Evolutionary conservation across 2,888 invertebrate species (phyloP), one percentile per base, ranked within the genome.

Genomic region (Neocrepidodera transversa): DNA sequence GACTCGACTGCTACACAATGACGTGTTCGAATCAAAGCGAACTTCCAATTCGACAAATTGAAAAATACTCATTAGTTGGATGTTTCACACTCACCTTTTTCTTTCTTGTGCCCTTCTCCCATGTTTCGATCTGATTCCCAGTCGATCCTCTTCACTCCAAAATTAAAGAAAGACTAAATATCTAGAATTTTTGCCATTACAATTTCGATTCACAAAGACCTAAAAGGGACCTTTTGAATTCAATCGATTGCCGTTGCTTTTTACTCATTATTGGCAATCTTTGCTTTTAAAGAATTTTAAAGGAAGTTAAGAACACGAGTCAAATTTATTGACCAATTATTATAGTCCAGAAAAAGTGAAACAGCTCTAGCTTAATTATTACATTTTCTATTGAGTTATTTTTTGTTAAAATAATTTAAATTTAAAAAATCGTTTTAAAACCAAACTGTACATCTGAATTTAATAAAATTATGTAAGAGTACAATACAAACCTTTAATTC

Each of bases 21-120:
- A 77, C 76, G 78, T 77, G 77, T 78, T 69, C 75, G 74, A 75
- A 77, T 78, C 79, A 78, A 79, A 78, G 78, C 71, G 73, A 72
- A 68, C 69, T 71, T 74, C 74, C 76, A 77, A 77, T 79, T 76
- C 77, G 74, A 78, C 77, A 79, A 79, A 79, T 79, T 79, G 79
- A 80, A 79, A 80, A 80, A 80, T 79, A 79, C 79, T 79, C 80
- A 79, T 80, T 79, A 80, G 78, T 75, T 76, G 78, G 76, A 79
- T 77, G 78, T 76, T 78, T 78, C 77, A 71, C 77, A 74, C 77
- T 74, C 63, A 64, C 65, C 57, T 63, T 62, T 63, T 58, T 58
- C 62, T 63, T 53, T 60, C 54, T 59, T 45, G 56, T 49, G 40
- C 42, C 30, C 47, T 30, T 20, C 32, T 20, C 8, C 40, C 35